These are phyloP conservation scores for Turritopsis dohrnii DNA, from an alignment of 30 jellyfish, hydroid and myxozoan species.

Conservation along the genomic window DNA sequence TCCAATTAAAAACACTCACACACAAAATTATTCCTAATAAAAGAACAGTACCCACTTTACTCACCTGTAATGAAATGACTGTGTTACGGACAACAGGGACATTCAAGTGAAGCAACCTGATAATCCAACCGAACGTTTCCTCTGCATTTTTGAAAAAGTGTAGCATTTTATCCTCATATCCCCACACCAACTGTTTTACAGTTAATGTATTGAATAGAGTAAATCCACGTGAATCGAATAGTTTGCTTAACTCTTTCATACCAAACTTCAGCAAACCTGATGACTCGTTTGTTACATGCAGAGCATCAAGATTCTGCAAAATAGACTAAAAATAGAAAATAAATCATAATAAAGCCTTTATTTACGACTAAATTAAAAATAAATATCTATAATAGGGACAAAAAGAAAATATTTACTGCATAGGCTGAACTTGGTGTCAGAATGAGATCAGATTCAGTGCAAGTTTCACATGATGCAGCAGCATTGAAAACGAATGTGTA, in stretches of 20 bases:
- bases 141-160: slow-evolving; percentile 14
- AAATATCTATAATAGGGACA: too few relatives aligned
- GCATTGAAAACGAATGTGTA: slow-evolving; percentile 47
- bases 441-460: slow-evolving; percentile 60
- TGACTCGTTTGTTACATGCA: not conserved
- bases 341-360: not conserved
- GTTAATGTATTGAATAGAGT: slow-evolving; percentile 39
- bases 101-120: slow-evolving; percentile 17
- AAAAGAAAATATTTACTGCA: too few relatives aligned
- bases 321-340: slow-evolving; percentile 4
- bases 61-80: slow-evolving; percentile 67
- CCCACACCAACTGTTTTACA: slow-evolving; percentile 61
- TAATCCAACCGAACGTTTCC: slow-evolving; percentile 1
- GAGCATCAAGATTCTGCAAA: not conserved
- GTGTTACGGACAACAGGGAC: slow-evolving; percentile 54
- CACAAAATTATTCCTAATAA: too few relatives aligned
- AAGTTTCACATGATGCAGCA: slow-evolving; percentile 60
- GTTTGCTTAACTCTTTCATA: not conserved
- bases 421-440: slow-evolving; percentile 62
- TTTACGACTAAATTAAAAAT: too few relatives aligned
- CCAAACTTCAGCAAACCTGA: not conserved
- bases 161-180: slow-evolving; percentile 65
- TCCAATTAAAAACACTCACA: too few relatives aligned
- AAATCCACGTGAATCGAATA: not conserved
- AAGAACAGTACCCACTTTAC: too few relatives aligned